These are phyloP conservation scores for Brenthis ino DNA, from an alignment of 2,888 invertebrate species.

Conservation along the genomic window DNA sequence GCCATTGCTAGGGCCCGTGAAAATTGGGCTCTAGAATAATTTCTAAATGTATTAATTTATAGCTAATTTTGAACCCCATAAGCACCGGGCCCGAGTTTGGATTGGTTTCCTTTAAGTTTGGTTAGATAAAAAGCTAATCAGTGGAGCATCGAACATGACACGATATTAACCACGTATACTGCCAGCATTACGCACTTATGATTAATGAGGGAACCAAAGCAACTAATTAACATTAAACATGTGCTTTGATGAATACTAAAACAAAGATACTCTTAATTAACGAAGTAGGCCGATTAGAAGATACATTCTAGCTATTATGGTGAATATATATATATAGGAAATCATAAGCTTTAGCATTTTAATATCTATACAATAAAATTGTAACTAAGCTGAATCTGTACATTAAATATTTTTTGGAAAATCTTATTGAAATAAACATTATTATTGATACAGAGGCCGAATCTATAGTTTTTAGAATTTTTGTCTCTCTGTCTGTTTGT, in stretches of 20 bases:
- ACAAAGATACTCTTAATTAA: slow-evolving; percentile 30
- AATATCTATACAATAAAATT: not conserved
- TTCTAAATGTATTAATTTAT: too few relatives aligned
- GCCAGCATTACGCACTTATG: slow-evolving; percentile 29
- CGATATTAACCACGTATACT: slow-evolving; percentile 24
- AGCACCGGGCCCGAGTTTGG: too few relatives aligned
- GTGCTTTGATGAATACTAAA: slow-evolving; percentile 25
- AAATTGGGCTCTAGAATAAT: too few relatives aligned
- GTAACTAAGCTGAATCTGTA: too few relatives aligned
- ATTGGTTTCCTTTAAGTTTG: too few relatives aligned
- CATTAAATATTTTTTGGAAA: too few relatives aligned
- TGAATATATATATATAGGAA: not conserved
- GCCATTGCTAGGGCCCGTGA: too few relatives aligned
- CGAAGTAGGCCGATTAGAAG: slow-evolving; percentile 21
- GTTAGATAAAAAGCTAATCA: not conserved
- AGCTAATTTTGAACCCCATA: too few relatives aligned
- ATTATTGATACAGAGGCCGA: too few relatives aligned
- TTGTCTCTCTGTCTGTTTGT: too few relatives aligned
- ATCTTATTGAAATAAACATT: too few relatives aligned
- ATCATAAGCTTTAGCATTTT: not conserved
- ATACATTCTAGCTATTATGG: not conserved
- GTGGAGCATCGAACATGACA: slow-evolving; percentile 15
- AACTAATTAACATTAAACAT: slow-evolving; percentile 33
- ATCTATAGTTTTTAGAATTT: too few relatives aligned
- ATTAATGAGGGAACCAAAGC: slow-evolving; percentile 31